These are phyloP conservation scores for Heteronetta atricapilla DNA, from an alignment of 2,113 vertebrate species.

Conservation along the genomic window DNA sequence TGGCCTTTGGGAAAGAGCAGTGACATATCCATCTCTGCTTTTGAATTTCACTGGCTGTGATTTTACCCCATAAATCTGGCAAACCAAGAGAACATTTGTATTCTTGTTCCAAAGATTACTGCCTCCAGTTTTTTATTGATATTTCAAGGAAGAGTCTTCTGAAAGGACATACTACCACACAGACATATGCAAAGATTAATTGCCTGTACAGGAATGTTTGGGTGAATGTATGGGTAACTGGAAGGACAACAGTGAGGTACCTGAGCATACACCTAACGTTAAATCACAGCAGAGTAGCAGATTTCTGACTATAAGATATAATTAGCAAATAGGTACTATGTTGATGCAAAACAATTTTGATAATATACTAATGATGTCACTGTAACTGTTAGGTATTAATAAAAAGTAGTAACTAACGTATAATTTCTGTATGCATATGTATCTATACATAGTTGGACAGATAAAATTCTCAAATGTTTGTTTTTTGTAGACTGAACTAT, in stretches of 20 bases:
- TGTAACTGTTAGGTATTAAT: background rate
- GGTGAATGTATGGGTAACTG: background rate
- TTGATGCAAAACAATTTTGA: background rate
- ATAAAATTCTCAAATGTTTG: background rate
- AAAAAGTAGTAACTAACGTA: background rate
- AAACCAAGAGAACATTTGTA: background rate
- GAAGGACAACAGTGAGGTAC: background rate
- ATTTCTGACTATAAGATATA: background rate
- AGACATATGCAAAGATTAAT: background rate
- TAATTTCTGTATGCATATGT: background rate
- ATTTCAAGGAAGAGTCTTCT: background rate
- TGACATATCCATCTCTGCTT: fast-evolving
- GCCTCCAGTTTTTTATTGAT: background rate
- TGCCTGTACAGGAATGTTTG: background rate
- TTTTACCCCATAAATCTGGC: background rate
- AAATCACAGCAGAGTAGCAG: background rate
- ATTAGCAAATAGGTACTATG: background rate
- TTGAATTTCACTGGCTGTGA: background rate
- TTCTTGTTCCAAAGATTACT: background rate
- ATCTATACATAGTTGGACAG: background rate
- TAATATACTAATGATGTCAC: background rate
- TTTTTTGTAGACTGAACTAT: background rate
- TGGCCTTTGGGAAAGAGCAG: background rate
- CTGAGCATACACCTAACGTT: background rate
- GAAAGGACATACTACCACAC: background rate